These are phyloP conservation scores for Sterna hirundo DNA, from an alignment of 2,113 vertebrate species.

Conservation along the genomic window DNA sequence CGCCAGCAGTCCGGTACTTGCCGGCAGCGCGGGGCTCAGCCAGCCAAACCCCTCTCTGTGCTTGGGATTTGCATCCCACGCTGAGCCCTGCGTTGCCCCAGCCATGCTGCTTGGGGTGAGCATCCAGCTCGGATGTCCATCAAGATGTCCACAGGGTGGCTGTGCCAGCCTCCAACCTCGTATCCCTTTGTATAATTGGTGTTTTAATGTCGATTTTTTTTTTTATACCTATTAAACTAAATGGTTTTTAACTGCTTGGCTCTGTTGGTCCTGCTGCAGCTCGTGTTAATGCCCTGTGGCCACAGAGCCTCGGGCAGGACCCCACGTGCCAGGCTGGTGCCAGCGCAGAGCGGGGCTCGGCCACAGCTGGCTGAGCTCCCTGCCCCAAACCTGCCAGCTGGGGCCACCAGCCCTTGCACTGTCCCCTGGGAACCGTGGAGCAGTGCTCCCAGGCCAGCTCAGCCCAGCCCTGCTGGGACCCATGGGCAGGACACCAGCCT, in stretches of 20 bases:
- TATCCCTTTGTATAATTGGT: not conserved
- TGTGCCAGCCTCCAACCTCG: not conserved
- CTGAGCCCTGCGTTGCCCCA: not conserved
- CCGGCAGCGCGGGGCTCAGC: not conserved
- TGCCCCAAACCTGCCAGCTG: not conserved
- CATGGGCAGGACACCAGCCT: not conserved
- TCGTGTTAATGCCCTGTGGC: not conserved
- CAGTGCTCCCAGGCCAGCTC: not conserved
- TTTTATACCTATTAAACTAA: slow-evolving; percentile 5
- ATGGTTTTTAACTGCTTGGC: not conserved
- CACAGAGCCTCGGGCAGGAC: not conserved
- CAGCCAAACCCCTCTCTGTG: not conserved
- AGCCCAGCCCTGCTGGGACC: not conserved
- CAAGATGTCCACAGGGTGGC: not conserved
- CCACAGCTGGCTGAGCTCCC: not conserved
- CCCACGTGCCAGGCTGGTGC: not conserved
- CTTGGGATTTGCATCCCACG: not conserved
- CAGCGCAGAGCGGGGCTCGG: not conserved
- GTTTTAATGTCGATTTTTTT: not conserved
- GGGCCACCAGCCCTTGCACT: not conserved
- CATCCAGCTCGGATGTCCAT: not conserved
- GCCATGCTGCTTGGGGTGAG: not conserved
- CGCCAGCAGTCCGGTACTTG: not conserved
- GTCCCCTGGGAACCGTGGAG: not conserved
- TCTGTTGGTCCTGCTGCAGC: not conserved